Base-by-base conservation (phyloP, 2,113 vertebrate species). In the Actinemys pallida region DNA sequence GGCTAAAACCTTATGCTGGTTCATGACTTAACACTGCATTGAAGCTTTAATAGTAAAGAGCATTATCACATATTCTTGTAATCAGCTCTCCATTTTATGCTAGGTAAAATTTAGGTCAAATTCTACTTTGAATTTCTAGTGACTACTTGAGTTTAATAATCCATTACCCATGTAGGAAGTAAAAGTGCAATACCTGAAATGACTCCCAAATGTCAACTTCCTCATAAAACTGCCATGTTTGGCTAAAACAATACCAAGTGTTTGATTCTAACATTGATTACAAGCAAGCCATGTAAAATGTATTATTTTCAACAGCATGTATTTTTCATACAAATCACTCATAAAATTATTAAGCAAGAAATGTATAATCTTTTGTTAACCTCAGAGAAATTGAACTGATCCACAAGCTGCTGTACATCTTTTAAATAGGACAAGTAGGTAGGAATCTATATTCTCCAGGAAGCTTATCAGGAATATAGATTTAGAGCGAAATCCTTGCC, bases 51-150 rank as follows among this genome's bases (percentile, higher is more conserved):
- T 78, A 31, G n/a, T 47, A 91, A 84, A 81, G 27, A 87, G 14
- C 3, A 47, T 69, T 53, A 89, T 52, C 24, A 57, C 35, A 90
- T 45, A 27, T 13, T 69, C 12, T 24, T 69, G 7, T 82, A 57
- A 78, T 57, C 50, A 78, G 20, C 3, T 76, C 2, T 5, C 3
- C 0, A 47, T 93, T 82, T 88, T 56, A 81, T 6, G 1, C 45
- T 27, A 57, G 8, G 53, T 83, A 72, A 86, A 93, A 83, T 93
- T 65, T 59, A 90, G 22, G 13, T 69, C 4, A 88, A 82, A 69
- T 82, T 85, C 49, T 89, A 11, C 54, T 91, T 88, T 39, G 4
- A 53, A 81, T 88, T 62, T 65, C 56, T 88, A 35, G 54, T 81
- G 49, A 16, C 10, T 56, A 65, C 25, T 42, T 81, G 19, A 39